phyloP scores from a whole-genome alignment of 2,797 vertebrate species.

The Danio tinwini region DNA sequence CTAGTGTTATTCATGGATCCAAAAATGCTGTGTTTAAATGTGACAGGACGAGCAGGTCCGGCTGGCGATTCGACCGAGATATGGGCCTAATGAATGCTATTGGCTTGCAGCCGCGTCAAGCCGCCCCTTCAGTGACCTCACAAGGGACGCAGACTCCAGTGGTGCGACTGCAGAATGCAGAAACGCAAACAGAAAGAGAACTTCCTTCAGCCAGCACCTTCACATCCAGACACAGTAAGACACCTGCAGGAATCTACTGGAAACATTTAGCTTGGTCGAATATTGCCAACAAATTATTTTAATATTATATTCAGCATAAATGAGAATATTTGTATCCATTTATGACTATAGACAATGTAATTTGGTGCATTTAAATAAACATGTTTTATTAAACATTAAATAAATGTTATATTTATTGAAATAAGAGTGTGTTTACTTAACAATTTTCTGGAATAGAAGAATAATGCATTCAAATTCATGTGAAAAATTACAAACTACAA shows the following conservation, averaged over 20 bases:
- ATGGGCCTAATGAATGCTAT: conserved; percentile 99
- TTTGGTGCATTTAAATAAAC: no score
- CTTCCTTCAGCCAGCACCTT: conserved; percentile 81
- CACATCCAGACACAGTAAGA: conserved; percentile 45
- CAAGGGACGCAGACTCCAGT: conserved; percentile 97
- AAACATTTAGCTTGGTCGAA: no score
- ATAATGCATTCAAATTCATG: no score
- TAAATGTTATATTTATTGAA: no score
- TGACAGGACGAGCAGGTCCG: conserved; percentile 87
- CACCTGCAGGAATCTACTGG: background rate
- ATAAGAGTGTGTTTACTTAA: no score
- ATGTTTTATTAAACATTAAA: no score
- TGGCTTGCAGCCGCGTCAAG: conserved; percentile 94
- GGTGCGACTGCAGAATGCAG: conserved; percentile 93
- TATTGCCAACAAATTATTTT: no score
- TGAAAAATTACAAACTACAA: no score
- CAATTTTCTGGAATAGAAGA: no score
- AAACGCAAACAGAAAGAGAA: conserved; percentile 95
- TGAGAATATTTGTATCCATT: no score
- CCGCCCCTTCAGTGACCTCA: conserved; percentile 93
- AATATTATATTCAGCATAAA: no score
- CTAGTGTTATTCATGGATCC: background rate
- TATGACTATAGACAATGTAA: no score
- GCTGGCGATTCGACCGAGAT: conserved; percentile 94
- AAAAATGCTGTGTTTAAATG: background rate